These are phyloP conservation scores for Elymnias hypermnestra DNA, from an alignment of 1,140 invertebrate species.

Conservation along the genomic window DNA sequence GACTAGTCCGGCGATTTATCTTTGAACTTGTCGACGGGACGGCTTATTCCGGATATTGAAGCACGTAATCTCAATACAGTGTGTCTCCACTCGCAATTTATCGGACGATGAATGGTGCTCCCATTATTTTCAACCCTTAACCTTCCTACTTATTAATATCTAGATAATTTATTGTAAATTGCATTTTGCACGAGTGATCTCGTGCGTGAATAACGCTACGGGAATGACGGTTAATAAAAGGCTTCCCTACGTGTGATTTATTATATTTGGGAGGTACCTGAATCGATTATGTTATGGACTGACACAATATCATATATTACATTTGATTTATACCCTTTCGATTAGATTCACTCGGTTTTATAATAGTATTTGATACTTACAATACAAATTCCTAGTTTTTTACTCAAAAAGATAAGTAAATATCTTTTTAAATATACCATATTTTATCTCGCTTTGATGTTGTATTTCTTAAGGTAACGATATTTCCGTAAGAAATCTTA, in stretches of 20 bases:
- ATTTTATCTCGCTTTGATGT: too few species aligned
- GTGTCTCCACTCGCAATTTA: conserved; percentile 72
- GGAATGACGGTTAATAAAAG: conserved; percentile 27
- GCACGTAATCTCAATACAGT: conserved; percentile 71
- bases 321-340: conserved; percentile 2
- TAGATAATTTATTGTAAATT: conserved; percentile 75
- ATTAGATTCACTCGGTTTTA: too few species aligned
- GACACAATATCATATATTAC: conserved; percentile 6
- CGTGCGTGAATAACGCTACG: conserved; percentile 41
- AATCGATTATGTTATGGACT: conserved; percentile 13
- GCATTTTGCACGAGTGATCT: conserved; percentile 55
- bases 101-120: conserved; percentile 61
- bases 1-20: conserved; percentile 28
- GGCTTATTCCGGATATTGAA: conserved; percentile 69
- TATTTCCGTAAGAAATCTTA: too few species aligned
- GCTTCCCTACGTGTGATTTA: conserved; percentile 21
- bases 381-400: not conserved
- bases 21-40: conserved; percentile 25
- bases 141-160: conserved; percentile 72
- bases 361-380: too few species aligned
- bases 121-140: conserved; percentile 73
- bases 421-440: too few species aligned
- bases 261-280: conserved; percentile 12
- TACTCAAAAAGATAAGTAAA: too few species aligned
- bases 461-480: too few species aligned